Evolutionary conservation across 2,797 vertebrate species (phyloP).

Genomic region (Crocidura indochinensis): DNA sequence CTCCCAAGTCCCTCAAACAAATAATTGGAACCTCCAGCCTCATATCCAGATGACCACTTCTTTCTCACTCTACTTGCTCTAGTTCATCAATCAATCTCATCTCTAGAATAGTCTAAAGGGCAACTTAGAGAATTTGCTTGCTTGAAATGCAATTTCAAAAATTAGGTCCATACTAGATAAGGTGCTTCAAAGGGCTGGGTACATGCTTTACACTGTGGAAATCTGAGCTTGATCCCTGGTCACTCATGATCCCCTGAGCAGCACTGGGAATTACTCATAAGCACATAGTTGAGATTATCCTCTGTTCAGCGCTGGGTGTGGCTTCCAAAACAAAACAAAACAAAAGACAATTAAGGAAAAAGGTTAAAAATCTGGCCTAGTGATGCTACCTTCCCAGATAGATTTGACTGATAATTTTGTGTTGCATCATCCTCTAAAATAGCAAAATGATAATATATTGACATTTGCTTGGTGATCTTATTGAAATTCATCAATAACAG

Average conservation of each 20-base stretch:
- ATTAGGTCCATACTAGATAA: neutral
- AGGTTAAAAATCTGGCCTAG: neutral
- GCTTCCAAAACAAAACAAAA: too few relatives aligned
- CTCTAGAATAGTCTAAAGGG: neutral
- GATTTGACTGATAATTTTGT: neutral
- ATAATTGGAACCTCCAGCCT: neutral
- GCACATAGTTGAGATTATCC: too few relatives aligned
- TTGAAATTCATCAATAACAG: neutral
- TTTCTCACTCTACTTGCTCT: neutral
- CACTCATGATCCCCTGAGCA: too few relatives aligned
- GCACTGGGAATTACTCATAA: too few relatives aligned
- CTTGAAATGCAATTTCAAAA: neutral
- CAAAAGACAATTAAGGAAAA: too few relatives aligned
- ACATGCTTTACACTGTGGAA: too few relatives aligned
- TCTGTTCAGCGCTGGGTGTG: too few relatives aligned
- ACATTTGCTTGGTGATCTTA: neutral
- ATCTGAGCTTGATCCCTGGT: too few relatives aligned
- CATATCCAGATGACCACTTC: fast-evolving
- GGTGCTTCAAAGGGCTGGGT: too few relatives aligned
- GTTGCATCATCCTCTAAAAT: neutral
- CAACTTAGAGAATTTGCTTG: neutral
- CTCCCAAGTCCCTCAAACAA: neutral
- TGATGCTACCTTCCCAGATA: neutral
- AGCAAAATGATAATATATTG: neutral
- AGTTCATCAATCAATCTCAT: neutral